Evolutionary conservation across 2,797 vertebrate genomes (phyloP), one percentile per base, ranked within the genome.

Genomic region (Carduelis carduelis): DNA sequence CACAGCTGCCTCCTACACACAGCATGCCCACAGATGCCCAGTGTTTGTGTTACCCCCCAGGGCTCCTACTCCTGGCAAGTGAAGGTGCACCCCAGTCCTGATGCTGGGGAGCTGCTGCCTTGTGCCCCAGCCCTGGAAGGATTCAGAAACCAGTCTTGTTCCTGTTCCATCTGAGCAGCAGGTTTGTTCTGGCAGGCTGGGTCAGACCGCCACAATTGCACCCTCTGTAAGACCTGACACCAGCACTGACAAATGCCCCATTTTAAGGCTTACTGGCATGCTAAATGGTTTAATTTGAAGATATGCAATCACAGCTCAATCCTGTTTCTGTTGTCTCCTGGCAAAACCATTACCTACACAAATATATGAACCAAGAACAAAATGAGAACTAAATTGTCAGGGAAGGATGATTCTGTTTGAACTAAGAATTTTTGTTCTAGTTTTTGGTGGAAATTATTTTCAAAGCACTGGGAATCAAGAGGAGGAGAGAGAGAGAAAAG

Each of bases 21-120:
- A 20, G 19, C 7, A 9, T 39, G 78, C 43, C 15, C n/a, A 41
- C 8, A 44, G 24, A 55, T 49, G 10, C 20, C 39, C n/a, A 9
- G 37, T 15, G 9, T 14, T 30, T 1, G 11, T 1, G 1, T 8
- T 37, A 30, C 0, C 7, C 3, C 3, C 0, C 5, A 39, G 44
- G 23, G 41, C 16, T 59, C 26, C 26, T 2, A 34, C 1, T 7
- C 14, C 18, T 39, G n/a, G 37, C 21, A 56, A n/a, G 19, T 3
- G 37, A 83, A 52, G 39, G 4, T 41, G 39, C 44, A 44, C 14
- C 41, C 50, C 9, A 17, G 21, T n/a, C 11, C 22, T 43, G 22
- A 15, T 0, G 1, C 28, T 35, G 27, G 9, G 13, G 34, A 71
- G 17, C 24, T 46, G 18, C 53, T 79, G 27, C 28, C 35, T 64